Percentiles rank a stretch among this genome's conserved stretches.
Evolutionary conservation across 2,888 invertebrate genomes (phyloP).

Genomic region (Polietes domitor): DNA sequence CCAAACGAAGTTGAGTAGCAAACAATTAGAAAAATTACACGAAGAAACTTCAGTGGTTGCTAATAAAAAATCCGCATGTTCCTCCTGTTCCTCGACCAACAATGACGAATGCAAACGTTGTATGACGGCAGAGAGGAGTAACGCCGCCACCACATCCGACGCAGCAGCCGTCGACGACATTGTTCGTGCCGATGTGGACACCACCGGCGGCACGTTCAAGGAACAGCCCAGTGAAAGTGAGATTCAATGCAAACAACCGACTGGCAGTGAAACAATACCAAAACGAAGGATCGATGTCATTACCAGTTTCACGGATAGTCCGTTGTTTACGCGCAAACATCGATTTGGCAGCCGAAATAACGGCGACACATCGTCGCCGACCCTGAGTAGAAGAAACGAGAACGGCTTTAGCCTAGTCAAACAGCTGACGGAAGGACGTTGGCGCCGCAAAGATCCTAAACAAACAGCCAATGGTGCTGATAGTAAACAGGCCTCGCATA

Average conservation of each 20-base stretch:
- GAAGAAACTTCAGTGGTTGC: conserved; percentile 74
- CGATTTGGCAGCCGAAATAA: conserved; percentile 77
- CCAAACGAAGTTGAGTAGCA: conserved; percentile 72
- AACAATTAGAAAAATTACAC: conserved; percentile 76
- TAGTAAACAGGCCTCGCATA: conserved; percentile 38
- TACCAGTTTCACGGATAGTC: conserved; percentile 81
- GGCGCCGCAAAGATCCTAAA: conserved; percentile 77
- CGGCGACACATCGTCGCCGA: conserved; percentile 77
- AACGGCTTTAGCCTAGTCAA: conserved; percentile 80
- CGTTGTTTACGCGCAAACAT: conserved; percentile 80
- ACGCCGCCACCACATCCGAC: no score
- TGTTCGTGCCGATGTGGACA: conserved; percentile 47
- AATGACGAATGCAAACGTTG: conserved; percentile 76
- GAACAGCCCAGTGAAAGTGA: conserved; percentile 50
- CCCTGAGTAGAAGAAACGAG: conserved; percentile 78
- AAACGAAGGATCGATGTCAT: conserved; percentile 80
- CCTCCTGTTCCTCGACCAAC: conserved; percentile 73
- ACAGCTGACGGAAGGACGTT: conserved; percentile 79
- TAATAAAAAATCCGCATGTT: conserved; percentile 74
- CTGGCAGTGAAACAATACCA: conserved; percentile 59
- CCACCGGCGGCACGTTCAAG: background rate
- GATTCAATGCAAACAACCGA: conserved; percentile 36
- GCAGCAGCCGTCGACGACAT: conserved; percentile 64
- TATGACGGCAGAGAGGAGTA: conserved; percentile 65
- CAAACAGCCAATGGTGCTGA: conserved; percentile 55